Base-by-base conservation (phyloP, 1,140 invertebrate genomes). In the Nymphalis io region DNA sequence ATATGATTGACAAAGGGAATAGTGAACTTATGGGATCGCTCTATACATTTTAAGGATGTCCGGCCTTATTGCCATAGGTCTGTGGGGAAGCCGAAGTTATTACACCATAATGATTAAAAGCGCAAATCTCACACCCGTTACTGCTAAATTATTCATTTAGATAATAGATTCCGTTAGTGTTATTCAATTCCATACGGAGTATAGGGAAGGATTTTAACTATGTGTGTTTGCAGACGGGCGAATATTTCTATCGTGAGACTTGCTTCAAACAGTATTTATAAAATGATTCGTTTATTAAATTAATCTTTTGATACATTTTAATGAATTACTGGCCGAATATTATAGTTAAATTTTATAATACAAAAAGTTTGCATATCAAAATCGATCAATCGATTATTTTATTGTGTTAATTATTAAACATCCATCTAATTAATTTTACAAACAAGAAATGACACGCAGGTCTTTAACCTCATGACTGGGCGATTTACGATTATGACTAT, bases 111-210 rank as follows among this genome's bases (percentile, higher is more conserved):
- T 84, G 78, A 84, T 79, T 80, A 83, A 82, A 75, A 70, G 79
- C 67, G 74, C 76, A 81, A 78, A 80, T 83, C 78, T 79, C 72
- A 59, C 60, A 68, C 67, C 66, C 60, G 70, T 70, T 74, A 73
- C 68, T 70, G 69, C 70, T 79, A 81, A 84, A 81, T 86, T 86
- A 86, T 84, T 82, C 82, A 84, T 80, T 78, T 77, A 80, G 82
- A 85, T 84, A 84, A 85, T 83, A 59, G 60, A 23, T 58, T 70
- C 82, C 76, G 83, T 85, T 85, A 84, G 77, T 70, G 76, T 82
- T 82, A 85, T 87, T 84, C 75, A 81, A 84, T 81, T 74, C 73
- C 60, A 33, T 27, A 55, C 15, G 51, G 21, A 55, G 15, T 55
- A 23, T 55, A 13, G 51, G 51, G 21, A 55, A 27, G 23, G 51